Percentiles rank a stretch among this genome's conserved stretches.
phyloP scores from a whole-genome alignment of 2,797 vertebrate species.

The Silurus lanzhouensis region DNA sequence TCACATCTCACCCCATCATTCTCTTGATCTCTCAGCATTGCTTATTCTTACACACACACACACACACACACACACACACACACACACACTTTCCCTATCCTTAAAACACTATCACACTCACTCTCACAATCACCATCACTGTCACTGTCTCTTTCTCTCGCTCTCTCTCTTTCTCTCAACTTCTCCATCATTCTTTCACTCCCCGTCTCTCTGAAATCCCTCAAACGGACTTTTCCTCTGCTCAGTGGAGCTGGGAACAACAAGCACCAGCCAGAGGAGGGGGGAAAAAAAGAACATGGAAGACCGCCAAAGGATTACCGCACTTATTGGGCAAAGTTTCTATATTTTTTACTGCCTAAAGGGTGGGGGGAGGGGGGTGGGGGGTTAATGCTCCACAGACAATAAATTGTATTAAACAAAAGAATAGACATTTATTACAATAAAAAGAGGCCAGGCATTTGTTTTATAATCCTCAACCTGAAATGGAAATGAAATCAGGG shows the following conservation, averaged over 20 bases:
- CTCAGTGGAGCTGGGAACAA: constrained; percentile 62
- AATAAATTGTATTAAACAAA: constrained; percentile 37
- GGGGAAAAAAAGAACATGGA: constrained; percentile 57
- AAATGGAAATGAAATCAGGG: constrained; percentile 42
- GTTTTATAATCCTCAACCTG: constrained; percentile 50
- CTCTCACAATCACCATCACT: not conserved
- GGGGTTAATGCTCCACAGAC: constrained; percentile 39
- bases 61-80: constrained; percentile 51
- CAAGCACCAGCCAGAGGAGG: constrained; percentile 69
- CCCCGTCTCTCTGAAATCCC: constrained; percentile 60
- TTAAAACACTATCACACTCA: not conserved
- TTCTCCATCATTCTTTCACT: constrained; percentile 55
- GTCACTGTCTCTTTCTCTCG: constrained; percentile 35
- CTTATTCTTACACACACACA: constrained; percentile 27
- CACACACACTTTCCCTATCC: constrained; percentile 23
- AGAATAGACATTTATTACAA: constrained; percentile 48
- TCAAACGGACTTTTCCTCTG: constrained; percentile 58
- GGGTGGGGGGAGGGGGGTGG: not conserved
- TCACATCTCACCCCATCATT: constrained; percentile 22
- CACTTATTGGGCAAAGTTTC: constrained; percentile 57
- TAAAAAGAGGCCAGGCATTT: constrained; percentile 51
- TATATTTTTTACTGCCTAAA: constrained; percentile 55
- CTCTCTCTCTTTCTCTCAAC: constrained; percentile 61
- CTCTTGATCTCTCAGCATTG: constrained; percentile 35
- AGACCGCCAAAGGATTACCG: constrained; percentile 71